Evolutionary conservation across 2,113 vertebrate species (phyloP).

Genomic region (Fregata magnificens): DNA sequence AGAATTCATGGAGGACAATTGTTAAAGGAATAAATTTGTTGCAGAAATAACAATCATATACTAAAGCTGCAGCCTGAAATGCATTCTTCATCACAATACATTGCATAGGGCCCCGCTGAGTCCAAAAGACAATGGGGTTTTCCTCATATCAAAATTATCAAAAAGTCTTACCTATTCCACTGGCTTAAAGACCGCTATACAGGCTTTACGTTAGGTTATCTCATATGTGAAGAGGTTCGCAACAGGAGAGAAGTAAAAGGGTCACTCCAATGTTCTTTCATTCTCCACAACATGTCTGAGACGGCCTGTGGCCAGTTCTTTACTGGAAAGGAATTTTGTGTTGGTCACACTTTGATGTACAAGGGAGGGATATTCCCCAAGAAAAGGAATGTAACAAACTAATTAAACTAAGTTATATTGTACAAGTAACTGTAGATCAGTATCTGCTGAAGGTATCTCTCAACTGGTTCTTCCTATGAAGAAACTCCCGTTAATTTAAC

Average conservation of each 20-base stretch:
- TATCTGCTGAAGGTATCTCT: background rate
- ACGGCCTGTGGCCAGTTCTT: background rate
- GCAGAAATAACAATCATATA: background rate
- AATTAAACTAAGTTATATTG: background rate
- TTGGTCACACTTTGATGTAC: background rate
- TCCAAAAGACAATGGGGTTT: background rate
- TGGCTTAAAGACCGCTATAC: background rate
- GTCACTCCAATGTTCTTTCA: background rate
- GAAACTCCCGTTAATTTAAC: background rate
- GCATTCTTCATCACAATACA: background rate
- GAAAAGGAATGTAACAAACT: background rate
- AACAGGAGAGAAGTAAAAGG: background rate
- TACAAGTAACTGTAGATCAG: background rate
- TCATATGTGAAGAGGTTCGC: background rate
- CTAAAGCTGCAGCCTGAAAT: background rate
- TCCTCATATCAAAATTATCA: background rate
- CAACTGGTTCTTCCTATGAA: background rate
- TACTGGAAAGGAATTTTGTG: background rate
- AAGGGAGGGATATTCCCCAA: background rate
- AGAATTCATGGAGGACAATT: background rate
- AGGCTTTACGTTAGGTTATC: background rate
- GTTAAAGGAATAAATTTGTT: background rate
- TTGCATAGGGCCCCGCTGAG: background rate
- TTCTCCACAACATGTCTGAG: background rate
- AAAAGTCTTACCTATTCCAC: background rate